Conservation (phyloP, 2,113 vertebrate species). For the Lucifuga dentata region DNA sequence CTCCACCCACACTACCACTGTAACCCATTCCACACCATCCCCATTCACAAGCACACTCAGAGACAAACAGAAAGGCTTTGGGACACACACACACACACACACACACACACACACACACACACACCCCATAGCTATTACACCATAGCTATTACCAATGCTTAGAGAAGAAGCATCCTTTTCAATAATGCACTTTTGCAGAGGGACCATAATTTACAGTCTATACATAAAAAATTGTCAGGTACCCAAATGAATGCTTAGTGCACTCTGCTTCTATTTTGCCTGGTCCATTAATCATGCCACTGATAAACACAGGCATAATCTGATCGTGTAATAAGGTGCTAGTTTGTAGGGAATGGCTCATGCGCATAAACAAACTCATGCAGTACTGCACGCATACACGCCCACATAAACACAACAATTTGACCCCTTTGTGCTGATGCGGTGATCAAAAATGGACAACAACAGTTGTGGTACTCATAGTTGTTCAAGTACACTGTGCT, state of each 20-base stretch:
- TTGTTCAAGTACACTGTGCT: constrained; percentile 1
- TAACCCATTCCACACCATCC: constrained; percentile 12
- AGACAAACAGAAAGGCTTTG: constrained; percentile 36
- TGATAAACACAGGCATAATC: constrained; percentile 70
- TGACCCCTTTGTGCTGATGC: constrained; percentile 8
- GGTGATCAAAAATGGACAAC: constrained; percentile 1
- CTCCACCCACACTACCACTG: constrained; percentile 63
- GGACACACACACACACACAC: constrained; percentile 14
- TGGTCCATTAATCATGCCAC: constrained; percentile 68
- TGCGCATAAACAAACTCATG: constrained; percentile 6
- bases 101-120: constrained; percentile 17
- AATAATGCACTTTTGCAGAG: constrained; percentile 66
- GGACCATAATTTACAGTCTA: constrained; percentile 61
- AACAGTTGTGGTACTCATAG: neutral
- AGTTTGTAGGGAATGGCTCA: constrained; percentile 48
- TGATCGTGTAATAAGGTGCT: constrained; percentile 66
- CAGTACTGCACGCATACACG: neutral
- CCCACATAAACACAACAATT: constrained; percentile 29
- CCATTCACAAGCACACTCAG: neutral
- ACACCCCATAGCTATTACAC: neutral
- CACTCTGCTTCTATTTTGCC: constrained; percentile 52
- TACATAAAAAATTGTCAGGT: constrained; percentile 68
- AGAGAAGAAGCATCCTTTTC: constrained; percentile 63
- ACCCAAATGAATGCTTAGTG: constrained; percentile 73
- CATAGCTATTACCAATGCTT: constrained; percentile 55